These are phyloP conservation scores for Aphaenogaster ashmeadi DNA, from an alignment of 1,140 invertebrate genomes.

Conservation along the genomic window DNA sequence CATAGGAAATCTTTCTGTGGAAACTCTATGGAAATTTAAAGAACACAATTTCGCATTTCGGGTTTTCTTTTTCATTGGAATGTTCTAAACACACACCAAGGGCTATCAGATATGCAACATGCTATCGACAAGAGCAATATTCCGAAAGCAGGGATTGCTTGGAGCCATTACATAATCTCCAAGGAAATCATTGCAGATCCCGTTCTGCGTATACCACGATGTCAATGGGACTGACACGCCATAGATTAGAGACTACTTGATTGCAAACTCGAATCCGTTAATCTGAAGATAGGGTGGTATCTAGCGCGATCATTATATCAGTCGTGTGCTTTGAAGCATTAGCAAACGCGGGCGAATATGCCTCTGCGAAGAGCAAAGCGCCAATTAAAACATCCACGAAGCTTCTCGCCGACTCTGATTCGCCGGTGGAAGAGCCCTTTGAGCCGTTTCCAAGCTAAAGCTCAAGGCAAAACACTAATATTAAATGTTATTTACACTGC, in stretches of 20 bases:
- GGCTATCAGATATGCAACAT: slow-evolving; percentile 15
- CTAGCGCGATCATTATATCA: slow-evolving; percentile 58
- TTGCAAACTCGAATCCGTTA: slow-evolving; percentile 50
- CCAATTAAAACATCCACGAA: slow-evolving; percentile 60
- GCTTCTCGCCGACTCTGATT: slow-evolving; percentile 23
- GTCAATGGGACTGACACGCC: slow-evolving; percentile 59
- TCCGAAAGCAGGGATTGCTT: slow-evolving; percentile 33
- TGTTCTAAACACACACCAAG: background rate
- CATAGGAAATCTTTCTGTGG: background rate
- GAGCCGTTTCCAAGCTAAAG: slow-evolving; percentile 33
- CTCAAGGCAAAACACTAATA: slow-evolving; percentile 60
- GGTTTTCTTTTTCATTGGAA: background rate
- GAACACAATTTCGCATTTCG: background rate
- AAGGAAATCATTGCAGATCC: slow-evolving; percentile 64
- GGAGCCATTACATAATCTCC: slow-evolving; percentile 56
- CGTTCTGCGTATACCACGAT: background rate
- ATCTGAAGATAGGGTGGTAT: slow-evolving; percentile 43
- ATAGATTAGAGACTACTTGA: slow-evolving; percentile 58
- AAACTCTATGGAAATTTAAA: background rate
- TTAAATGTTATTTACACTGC: slow-evolving; percentile 61
- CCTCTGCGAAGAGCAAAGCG: slow-evolving; percentile 33
- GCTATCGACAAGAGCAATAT: slow-evolving; percentile 44
- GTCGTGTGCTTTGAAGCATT: slow-evolving; percentile 52
- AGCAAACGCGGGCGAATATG: slow-evolving; percentile 27
- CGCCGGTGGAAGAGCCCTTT: slow-evolving; percentile 26